Evolutionary conservation across 2,797 vertebrate species (phyloP).

Genomic region (Eidolon dupreanum): DNA sequence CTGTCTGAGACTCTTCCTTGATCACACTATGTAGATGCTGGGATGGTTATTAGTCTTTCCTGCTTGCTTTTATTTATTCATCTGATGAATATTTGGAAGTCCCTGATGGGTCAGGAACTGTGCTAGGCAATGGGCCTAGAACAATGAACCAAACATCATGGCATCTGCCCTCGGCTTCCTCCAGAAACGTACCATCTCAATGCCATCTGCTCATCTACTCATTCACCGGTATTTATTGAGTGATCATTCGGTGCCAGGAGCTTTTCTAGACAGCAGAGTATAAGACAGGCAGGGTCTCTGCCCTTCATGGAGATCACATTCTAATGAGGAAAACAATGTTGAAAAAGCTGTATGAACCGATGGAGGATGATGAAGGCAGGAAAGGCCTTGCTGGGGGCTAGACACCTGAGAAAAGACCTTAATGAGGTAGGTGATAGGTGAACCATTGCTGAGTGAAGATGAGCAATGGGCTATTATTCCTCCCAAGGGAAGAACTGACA

Average conservation of each 20-base stretch:
- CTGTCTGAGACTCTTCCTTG: not conserved
- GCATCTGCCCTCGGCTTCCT: not conserved
- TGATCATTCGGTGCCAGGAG: not conserved
- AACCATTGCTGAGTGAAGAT: not conserved
- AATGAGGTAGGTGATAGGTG: accelerated
- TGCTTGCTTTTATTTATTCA: not conserved
- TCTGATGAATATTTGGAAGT: not conserved
- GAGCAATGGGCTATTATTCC: not conserved
- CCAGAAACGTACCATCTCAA: not conserved
- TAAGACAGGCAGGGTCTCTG: not conserved
- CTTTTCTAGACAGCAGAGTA: not conserved
- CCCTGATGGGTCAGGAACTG: not conserved
- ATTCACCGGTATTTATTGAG: not conserved
- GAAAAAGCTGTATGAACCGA: not conserved
- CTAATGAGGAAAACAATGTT: not conserved
- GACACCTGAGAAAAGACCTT: not conserved
- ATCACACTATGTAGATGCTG: not conserved
- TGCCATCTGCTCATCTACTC: too few species aligned
- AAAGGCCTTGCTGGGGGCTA: not conserved
- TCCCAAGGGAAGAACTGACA: not conserved
- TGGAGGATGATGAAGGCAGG: not conserved
- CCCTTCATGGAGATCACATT: not conserved
- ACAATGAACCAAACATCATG: not conserved
- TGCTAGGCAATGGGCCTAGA: too few species aligned
- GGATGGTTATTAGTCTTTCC: not conserved